Percentiles rank a stretch among this genome's conserved stretches.
These are phyloP conservation scores for Antechinus stuartii DNA, from an alignment of 2,113 vertebrate genomes.

Conservation along the genomic window DNA sequence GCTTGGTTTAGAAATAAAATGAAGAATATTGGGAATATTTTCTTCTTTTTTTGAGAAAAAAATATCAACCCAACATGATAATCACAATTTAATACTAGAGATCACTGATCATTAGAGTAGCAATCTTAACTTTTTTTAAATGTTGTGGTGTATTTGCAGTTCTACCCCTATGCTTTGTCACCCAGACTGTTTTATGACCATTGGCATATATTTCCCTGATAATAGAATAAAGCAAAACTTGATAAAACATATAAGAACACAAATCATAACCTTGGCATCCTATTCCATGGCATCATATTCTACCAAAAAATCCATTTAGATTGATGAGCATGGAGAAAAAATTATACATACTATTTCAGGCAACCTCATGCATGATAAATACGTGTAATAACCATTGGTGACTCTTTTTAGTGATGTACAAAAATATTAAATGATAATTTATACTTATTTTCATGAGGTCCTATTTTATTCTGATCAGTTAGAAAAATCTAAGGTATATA, in stretches of 20 bases:
- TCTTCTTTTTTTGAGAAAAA: background rate
- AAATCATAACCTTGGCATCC: slow-evolving; percentile 1
- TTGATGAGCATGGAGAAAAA: background rate
- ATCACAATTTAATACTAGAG: background rate
- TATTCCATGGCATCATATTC: slow-evolving; percentile 23
- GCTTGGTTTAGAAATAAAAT: background rate
- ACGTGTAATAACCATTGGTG: background rate
- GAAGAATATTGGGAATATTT: background rate
- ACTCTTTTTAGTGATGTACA: background rate
- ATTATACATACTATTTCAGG: background rate
- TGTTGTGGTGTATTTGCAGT: background rate
- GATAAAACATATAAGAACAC: slow-evolving; percentile 14
- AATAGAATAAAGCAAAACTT: slow-evolving; percentile 31
- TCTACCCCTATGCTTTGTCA: background rate
- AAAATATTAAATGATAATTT: background rate
- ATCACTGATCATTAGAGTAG: background rate
- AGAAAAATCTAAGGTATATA: background rate
- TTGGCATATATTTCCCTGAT: slow-evolving; percentile 4
- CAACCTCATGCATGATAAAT: background rate
- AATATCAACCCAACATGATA: background rate
- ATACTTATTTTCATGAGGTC: background rate
- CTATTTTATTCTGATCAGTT: slow-evolving; percentile 25
- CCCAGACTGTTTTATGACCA: background rate
- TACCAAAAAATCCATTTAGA: slow-evolving; percentile 3
- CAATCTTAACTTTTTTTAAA: background rate